Conservation (phyloP, 2,113 vertebrate species). For the Ariopsis seemanni region DNA sequence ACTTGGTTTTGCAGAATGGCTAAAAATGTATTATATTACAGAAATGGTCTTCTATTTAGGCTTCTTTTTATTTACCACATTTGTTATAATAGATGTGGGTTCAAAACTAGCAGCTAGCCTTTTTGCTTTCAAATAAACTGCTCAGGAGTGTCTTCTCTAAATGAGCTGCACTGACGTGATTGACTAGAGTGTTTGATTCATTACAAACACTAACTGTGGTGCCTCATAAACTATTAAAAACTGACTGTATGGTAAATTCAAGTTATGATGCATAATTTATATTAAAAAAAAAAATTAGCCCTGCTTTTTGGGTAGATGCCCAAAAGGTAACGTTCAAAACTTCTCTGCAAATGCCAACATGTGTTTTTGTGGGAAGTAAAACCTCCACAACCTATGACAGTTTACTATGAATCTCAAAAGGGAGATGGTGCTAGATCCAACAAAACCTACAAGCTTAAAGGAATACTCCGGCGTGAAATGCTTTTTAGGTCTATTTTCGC, state of each 20-base stretch:
- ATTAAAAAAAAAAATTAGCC: background rate
- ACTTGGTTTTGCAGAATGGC: conserved; percentile 3
- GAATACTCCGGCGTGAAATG: no score
- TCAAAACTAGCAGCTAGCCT: background rate
- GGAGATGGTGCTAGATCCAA: background rate
- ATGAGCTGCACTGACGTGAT: background rate
- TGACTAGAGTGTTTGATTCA: conserved; percentile 14
- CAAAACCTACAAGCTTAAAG: background rate
- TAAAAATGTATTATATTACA: background rate
- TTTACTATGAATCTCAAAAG: background rate
- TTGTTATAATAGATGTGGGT: background rate
- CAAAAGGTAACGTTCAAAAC: background rate
- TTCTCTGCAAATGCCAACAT: background rate
- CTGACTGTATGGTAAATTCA: background rate
- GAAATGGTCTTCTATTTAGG: background rate
- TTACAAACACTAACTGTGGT: background rate
- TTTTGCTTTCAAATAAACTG: background rate
- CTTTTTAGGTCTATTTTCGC: no score
- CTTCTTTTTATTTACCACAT: background rate
- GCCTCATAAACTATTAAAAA: background rate
- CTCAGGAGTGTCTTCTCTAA: background rate
- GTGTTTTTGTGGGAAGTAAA: background rate
- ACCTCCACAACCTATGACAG: background rate
- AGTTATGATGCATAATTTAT: background rate
- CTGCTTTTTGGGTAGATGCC: background rate